Percentiles rank a stretch among this genome's conserved stretches.
phyloP scores from a whole-genome alignment of 1,140 invertebrate genomes.

The Macrocentrus cingulum region DNA sequence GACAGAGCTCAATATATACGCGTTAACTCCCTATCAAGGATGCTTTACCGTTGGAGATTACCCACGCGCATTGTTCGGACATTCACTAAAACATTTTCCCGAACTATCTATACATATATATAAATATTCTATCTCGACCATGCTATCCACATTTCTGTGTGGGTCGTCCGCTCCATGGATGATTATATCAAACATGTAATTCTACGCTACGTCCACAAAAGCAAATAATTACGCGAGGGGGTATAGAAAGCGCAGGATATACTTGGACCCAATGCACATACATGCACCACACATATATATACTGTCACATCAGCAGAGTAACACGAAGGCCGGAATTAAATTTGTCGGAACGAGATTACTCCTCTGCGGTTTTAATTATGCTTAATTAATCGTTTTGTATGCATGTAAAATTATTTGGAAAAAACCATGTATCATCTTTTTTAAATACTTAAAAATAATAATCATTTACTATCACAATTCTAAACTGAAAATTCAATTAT shows the following conservation, averaged over 20 bases:
- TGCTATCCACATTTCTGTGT: too few species aligned
- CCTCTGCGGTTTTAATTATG: conserved; percentile 40
- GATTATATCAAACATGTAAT: conserved; percentile 19
- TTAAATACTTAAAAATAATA: too few species aligned
- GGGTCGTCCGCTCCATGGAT: too few species aligned
- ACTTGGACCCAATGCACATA: not conserved
- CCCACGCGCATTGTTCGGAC: conserved; percentile 16
- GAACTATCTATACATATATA: not conserved
- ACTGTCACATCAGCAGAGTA: too few species aligned
- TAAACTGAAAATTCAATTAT: too few species aligned
- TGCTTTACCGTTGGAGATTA: conserved; percentile 19
- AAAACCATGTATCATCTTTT: too few species aligned
- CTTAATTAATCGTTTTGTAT: conserved; percentile 32
- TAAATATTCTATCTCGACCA: too few species aligned
- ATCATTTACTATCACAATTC: too few species aligned
- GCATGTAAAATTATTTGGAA: not conserved
- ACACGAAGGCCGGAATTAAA: conserved; percentile 36
- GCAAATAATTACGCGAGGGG: conserved; percentile 9
- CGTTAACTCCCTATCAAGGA: conserved; percentile 18
- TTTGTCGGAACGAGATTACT: conserved; percentile 41
- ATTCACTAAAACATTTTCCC: conserved; percentile 13
- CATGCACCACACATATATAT: too few species aligned
- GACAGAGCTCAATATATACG: not conserved
- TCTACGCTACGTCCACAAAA: not conserved
- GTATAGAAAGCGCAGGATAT: conserved; percentile 5